Conservation (phyloP, 2,797 vertebrate genomes). For the Lacerta agilis region DNA sequence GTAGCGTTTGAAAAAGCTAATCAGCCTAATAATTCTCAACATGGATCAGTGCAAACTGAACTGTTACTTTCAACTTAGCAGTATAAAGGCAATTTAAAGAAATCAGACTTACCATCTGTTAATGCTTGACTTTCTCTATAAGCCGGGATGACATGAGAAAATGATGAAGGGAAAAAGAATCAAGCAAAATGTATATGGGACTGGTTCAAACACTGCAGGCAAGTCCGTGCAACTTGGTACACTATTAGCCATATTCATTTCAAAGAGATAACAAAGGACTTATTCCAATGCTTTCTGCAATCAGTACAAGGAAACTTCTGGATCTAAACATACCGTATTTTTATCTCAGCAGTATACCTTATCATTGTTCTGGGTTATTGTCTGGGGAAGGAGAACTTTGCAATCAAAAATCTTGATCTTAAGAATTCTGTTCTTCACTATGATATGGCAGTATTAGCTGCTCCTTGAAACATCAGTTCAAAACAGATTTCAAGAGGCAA, state of each 20-base stretch:
- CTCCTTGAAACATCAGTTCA: background rate
- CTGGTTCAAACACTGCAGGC: conserved; percentile 50
- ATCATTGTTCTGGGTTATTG: background rate
- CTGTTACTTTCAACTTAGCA: conserved; percentile 66
- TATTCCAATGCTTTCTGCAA: background rate
- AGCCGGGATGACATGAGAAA: conserved; percentile 63
- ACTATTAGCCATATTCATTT: conserved; percentile 5
- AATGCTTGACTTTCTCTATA: conserved; percentile 57
- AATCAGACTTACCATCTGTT: conserved; percentile 61
- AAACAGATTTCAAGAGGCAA: background rate
- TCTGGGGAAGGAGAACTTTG: background rate
- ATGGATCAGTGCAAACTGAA: conserved; percentile 62
- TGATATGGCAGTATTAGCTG: background rate
- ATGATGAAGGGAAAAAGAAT: conserved; percentile 61
- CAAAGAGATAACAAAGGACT: background rate
- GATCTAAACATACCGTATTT: background rate
- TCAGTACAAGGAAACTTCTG: background rate
- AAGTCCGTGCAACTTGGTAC: conserved; percentile 48
- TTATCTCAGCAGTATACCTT: background rate
- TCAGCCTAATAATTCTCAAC: conserved; percentile 68
- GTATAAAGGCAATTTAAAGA: conserved; percentile 64
- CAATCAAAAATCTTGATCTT: background rate
- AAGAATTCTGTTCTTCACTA: background rate
- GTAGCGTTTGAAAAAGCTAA: conserved; percentile 65
- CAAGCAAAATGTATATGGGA: conserved; percentile 60